Evolutionary conservation across 2,888 invertebrate genomes (phyloP).

Genomic region (Nyleta sp.): DNA sequence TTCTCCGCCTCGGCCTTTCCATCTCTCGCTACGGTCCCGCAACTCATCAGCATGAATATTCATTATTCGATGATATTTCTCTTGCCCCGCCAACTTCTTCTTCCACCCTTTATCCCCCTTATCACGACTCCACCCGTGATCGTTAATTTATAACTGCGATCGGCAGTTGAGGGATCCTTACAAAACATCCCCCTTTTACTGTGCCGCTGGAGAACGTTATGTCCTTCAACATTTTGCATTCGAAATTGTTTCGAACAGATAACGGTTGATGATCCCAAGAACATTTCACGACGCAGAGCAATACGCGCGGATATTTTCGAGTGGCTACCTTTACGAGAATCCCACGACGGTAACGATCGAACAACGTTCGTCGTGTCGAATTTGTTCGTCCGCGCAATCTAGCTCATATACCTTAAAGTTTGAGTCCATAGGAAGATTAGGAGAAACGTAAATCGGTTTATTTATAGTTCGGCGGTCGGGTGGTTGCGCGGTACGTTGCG

Average conservation of each 20-base stretch:
- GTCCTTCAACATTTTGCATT: slow-evolving; percentile 60
- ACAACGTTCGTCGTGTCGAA: slow-evolving; percentile 12
- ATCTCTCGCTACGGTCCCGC: slow-evolving; percentile 77
- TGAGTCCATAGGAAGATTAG: slow-evolving; percentile 60
- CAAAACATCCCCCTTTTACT: slow-evolving; percentile 62
- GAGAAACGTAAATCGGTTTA: slow-evolving; percentile 73
- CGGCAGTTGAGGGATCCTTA: slow-evolving; percentile 75
- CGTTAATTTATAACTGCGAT: slow-evolving; percentile 81
- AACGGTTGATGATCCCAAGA: slow-evolving; percentile 47
- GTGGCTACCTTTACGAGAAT: slow-evolving; percentile 3
- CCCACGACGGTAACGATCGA: slow-evolving; percentile 30
- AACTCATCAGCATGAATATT: slow-evolving; percentile 82
- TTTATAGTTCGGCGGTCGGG: slow-evolving; percentile 72
- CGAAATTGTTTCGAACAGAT: slow-evolving; percentile 58
- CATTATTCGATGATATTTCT: slow-evolving; percentile 82
- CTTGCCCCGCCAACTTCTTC: slow-evolving; percentile 65
- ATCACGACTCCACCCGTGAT: slow-evolving; percentile 70
- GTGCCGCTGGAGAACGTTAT: slow-evolving; percentile 54
- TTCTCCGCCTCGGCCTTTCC: slow-evolving; percentile 74
- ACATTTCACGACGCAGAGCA: background rate
- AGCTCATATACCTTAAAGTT: slow-evolving; percentile 42
- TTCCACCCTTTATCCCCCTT: slow-evolving; percentile 67
- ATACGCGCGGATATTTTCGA: slow-evolving; percentile 30
- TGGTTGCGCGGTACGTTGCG: slow-evolving; percentile 64
- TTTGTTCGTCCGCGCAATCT: slow-evolving; percentile 26